These are phyloP conservation scores for Sebastiscus tertius DNA, from an alignment of 2,797 vertebrate genomes.

Conservation along the genomic window DNA sequence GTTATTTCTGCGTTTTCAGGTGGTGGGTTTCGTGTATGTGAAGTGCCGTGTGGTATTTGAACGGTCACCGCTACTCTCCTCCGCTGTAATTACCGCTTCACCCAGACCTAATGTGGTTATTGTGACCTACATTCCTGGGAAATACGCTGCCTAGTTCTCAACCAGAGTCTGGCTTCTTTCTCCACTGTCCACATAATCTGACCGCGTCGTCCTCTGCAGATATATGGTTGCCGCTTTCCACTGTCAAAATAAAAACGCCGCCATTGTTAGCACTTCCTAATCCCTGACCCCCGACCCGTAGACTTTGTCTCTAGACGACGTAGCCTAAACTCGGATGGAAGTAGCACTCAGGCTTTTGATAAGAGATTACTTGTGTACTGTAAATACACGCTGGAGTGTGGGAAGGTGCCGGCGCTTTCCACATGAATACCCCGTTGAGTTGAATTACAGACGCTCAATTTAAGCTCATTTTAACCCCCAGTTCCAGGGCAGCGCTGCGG, in stretches of 20 bases:
- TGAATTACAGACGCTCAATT: slow-evolving; percentile 79
- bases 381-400: slow-evolving; percentile 74
- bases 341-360: slow-evolving; percentile 55
- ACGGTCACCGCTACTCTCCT: slow-evolving; percentile 43
- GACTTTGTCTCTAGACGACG: slow-evolving; percentile 41
- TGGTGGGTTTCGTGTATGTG: slow-evolving; percentile 72
- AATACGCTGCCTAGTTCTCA: slow-evolving; percentile 54
- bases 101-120: slow-evolving; percentile 78
- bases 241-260: slow-evolving; percentile 65
- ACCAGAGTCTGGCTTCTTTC: slow-evolving; percentile 52
- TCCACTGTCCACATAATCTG: slow-evolving; percentile 53
- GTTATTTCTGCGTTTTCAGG: slow-evolving; percentile 64
- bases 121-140: slow-evolving; percentile 82
- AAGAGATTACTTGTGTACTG: slow-evolving; percentile 74
- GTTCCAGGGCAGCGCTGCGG: slow-evolving; percentile 19
- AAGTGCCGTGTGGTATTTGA: slow-evolving; percentile 54
- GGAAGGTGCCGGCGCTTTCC: slow-evolving; percentile 74
- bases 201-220: slow-evolving; percentile 45
- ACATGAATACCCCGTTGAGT: slow-evolving; percentile 68
- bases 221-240: slow-evolving; percentile 18
- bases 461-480: slow-evolving; percentile 65
- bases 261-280: slow-evolving; percentile 78
- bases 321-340: slow-evolving; percentile 53
- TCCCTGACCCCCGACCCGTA: slow-evolving; percentile 61
- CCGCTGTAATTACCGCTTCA: slow-evolving; percentile 72